phyloP scores from a whole-genome alignment of 2,797 vertebrate genomes.

The Sebastes baramenuke region DNA sequence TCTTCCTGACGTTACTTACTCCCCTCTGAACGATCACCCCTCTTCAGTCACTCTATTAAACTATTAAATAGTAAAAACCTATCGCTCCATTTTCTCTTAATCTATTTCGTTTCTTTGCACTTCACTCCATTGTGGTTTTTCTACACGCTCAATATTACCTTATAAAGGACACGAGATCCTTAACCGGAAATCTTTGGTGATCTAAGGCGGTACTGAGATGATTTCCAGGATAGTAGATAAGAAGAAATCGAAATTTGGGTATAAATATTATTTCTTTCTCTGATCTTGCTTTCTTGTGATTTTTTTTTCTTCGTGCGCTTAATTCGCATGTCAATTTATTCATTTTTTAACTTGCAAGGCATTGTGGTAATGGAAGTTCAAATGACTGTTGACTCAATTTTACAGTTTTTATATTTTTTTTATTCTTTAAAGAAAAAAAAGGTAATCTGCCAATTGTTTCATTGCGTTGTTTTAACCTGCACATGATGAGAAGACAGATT shows the following conservation, averaged over 20 bases:
- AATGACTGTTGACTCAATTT: no score
- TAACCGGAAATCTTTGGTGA: neutral
- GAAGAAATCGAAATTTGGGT: neutral
- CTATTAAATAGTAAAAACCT: conserved; percentile 23
- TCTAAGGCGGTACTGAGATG: neutral
- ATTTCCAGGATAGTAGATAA: neutral
- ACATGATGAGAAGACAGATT: no score
- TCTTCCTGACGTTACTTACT: conserved; percentile 10
- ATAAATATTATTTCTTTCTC: neutral
- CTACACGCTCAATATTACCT: neutral
- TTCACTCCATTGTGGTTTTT: neutral
- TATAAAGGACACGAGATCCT: neutral
- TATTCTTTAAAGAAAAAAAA: no score
- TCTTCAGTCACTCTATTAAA: neutral
- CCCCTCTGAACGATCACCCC: conserved; percentile 10
- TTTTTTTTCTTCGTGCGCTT: no score
- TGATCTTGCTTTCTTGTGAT: neutral
- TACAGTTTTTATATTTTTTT: no score
- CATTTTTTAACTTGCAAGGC: no score
- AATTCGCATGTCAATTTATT: no score
- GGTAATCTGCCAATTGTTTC: no score
- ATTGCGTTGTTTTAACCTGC: no score
- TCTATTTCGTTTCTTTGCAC: neutral
- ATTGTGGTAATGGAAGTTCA: no score
- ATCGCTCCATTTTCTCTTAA: conserved; percentile 1